Base-by-base conservation (phyloP, 2,888 invertebrate genomes). In the Tetropium fuscum region DNA sequence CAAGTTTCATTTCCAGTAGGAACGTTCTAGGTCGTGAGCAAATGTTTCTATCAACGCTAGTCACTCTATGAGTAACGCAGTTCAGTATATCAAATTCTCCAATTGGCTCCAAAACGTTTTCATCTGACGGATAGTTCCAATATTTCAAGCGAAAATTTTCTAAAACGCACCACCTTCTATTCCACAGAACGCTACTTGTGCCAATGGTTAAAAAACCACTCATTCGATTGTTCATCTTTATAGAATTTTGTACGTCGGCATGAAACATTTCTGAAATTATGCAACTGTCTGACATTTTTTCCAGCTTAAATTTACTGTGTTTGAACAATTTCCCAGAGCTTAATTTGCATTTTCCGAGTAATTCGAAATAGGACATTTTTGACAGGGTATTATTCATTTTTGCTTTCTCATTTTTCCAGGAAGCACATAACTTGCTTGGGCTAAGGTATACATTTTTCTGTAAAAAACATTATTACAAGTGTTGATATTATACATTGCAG, bases 41-140 rank as follows among this genome's bases (percentile, higher is more conserved):
- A n/a, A 64, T 7, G 25, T 34, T 53, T 19, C 45, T 54, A 8
- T 48, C 30, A 5, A 55, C 60, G 7, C 25, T 32, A 20, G 34
- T 20, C 3, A 64, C 32, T 11, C 43, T 19, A 34, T 48, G n/a
- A 1, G 48, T 53, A 7, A 16, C 2, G 20, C 60, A 51, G 6
- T 55, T 13, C 10, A 38, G 10, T 13, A 64, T 44, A 22, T 64
- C 51, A 7, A 64, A 16, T 13, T 22, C 18, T 7, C 64, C 60
- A 1, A 60, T 22, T 8, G 60, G 58, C 13, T 32, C 27, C 13
- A 15, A 49, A 8, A 20, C 32, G 15, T 41, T 30, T 25, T 58
- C 54, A 40, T 63, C 60, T 8, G 20, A 44, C 1, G 64, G 61
- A 13, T 55, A 47, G 30, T 59, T 59, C 61, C 61, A 64, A 30